A percentile compares a stretch with the other conserved stretches of the same genome.
phyloP scores from a whole-genome alignment of 2,797 vertebrate genomes.

The Melanotaenia maccullochi region DNA sequence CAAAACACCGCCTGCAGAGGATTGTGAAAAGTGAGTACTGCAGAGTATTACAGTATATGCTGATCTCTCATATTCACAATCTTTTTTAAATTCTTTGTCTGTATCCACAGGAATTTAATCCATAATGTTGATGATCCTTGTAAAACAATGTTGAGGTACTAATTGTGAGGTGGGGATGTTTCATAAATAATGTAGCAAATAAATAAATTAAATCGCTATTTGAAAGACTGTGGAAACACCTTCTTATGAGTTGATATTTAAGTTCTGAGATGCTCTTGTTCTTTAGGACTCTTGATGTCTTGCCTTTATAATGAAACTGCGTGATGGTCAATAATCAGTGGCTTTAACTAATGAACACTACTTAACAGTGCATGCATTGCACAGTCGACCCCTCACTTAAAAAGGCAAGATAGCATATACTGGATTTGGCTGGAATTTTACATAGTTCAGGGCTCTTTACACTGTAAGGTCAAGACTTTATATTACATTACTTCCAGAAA shows the following conservation, averaged over 20 bases:
- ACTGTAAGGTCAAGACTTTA: not conserved
- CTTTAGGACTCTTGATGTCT: not conserved
- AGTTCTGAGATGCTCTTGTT: not conserved
- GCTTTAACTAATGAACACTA: not conserved
- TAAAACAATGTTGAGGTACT: not conserved
- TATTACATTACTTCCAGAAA: not conserved
- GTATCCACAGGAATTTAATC: not conserved
- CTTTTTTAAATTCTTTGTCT: not conserved
- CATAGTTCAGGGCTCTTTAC: not conserved
- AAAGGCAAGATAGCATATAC: too few species aligned
- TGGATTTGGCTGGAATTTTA: too few species aligned
- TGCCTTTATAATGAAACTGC: not conserved
- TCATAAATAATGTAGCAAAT: not conserved
- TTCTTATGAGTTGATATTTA: not conserved
- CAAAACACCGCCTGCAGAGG: conserved; percentile 60
- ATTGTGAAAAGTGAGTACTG: conserved; percentile 76
- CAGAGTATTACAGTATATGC: not conserved
- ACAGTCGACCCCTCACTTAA: not conserved
- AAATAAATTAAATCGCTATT: not conserved
- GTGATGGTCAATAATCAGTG: not conserved
- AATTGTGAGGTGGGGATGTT: not conserved
- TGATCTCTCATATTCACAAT: not conserved
- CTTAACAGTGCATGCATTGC: not conserved
- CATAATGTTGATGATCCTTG: not conserved
- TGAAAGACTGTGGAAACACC: not conserved